A percentile compares a stretch with the other conserved stretches of the same genome.
Conservation (phyloP, 2,888 invertebrate genomes). For the Lasius fuliginosus region DNA sequence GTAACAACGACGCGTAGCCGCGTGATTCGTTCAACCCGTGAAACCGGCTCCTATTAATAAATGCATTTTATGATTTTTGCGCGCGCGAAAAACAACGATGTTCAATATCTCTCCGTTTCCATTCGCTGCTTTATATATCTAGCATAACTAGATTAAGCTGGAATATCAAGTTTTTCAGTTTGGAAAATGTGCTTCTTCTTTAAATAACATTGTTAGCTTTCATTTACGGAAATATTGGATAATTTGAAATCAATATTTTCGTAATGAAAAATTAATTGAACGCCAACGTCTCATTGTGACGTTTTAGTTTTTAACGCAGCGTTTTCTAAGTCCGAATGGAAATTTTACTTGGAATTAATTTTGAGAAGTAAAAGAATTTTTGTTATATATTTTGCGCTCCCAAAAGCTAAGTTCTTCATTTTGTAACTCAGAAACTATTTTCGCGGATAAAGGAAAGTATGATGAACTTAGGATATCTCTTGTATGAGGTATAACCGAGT, state of each 20-base stretch:
- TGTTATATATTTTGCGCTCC: background rate
- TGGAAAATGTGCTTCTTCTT: background rate
- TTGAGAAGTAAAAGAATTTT: background rate
- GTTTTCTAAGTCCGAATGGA: background rate
- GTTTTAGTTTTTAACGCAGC: background rate
- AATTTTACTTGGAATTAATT: background rate
- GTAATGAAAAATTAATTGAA: background rate
- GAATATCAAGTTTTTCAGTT: background rate
- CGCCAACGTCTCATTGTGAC: background rate
- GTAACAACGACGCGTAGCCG: constrained; percentile 23
- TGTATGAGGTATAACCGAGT: constrained; percentile 26
- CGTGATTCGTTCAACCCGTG: constrained; percentile 39
- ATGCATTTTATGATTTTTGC: constrained; percentile 56
- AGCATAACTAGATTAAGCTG: background rate
- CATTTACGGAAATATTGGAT: background rate
- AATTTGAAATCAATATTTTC: background rate
- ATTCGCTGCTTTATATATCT: constrained; percentile 2
- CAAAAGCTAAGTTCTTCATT: background rate
- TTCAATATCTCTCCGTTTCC: constrained; percentile 17
- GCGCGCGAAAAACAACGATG: background rate
- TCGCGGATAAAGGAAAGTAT: constrained; percentile 5
- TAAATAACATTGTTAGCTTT: background rate
- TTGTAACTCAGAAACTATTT: constrained; percentile 21
- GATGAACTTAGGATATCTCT: constrained; percentile 8
- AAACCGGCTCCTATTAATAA: constrained; percentile 59